phyloP scores from a whole-genome alignment of 2,797 vertebrate genomes.

The Hephaestus fuliginosus region DNA sequence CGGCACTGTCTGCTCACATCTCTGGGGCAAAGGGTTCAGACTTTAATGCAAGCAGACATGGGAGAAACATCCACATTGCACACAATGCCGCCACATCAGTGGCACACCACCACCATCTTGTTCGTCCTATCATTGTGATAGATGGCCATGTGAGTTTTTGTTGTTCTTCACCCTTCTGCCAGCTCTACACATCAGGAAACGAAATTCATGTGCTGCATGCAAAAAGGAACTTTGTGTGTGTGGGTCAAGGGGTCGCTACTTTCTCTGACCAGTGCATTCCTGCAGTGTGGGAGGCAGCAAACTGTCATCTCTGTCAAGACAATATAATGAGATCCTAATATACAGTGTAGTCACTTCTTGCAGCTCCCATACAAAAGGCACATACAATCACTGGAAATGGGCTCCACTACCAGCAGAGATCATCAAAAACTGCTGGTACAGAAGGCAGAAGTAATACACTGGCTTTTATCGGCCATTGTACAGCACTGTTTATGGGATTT shows the following conservation, averaged over 20 bases:
- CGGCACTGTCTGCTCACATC: slow-evolving; percentile 15
- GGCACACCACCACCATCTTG: slow-evolving; percentile 33
- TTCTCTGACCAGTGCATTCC: slow-evolving; percentile 62
- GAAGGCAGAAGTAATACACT: not conserved
- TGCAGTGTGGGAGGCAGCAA: slow-evolving; percentile 30
- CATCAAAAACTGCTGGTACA: not conserved
- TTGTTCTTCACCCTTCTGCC: slow-evolving; percentile 75
- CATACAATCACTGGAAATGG: slow-evolving; percentile 7
- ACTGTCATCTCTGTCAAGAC: slow-evolving; percentile 2
- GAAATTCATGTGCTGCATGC: slow-evolving; percentile 82
- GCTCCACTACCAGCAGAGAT: too few species aligned
- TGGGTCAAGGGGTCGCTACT: slow-evolving; percentile 68
- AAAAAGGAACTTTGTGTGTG: slow-evolving; percentile 72
- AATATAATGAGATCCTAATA: not conserved
- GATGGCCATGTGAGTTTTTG: slow-evolving; percentile 59
- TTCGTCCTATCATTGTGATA: slow-evolving; percentile 59
- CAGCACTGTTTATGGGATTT: not conserved
- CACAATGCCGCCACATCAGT: slow-evolving; percentile 2
- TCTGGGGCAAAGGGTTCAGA: not conserved
- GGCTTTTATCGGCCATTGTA: not conserved
- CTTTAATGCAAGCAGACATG: slow-evolving; percentile 7
- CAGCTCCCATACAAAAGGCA: not conserved
- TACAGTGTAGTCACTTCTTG: not conserved
- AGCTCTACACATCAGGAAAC: slow-evolving; percentile 71
- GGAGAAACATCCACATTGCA: not conserved